Conservation (phyloP, 1,140 invertebrate species). For the Bicyclus anynana region DNA sequence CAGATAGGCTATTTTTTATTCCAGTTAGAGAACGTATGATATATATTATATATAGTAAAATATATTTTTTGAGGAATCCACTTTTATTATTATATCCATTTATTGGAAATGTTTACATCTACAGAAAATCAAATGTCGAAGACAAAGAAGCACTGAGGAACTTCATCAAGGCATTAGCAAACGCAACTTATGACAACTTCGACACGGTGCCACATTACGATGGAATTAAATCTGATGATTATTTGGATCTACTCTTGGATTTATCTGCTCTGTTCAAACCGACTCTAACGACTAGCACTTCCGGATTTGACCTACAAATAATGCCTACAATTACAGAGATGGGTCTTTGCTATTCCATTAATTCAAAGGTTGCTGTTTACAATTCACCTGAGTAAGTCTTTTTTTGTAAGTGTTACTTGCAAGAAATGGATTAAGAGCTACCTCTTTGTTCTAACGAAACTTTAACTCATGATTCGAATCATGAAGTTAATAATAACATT, state of each 20-base stretch:
- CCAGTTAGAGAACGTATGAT: no score
- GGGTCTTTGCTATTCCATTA: slow-evolving; percentile 82
- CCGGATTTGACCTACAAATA: slow-evolving; percentile 71
- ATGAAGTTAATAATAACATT: no score
- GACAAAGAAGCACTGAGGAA: slow-evolving; percentile 73
- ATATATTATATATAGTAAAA: no score
- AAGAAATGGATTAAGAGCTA: no score
- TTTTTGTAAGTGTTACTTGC: no score
- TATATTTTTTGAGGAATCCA: no score
- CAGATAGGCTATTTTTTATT: no score
- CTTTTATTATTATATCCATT: no score
- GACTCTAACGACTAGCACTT: slow-evolving; percentile 75
- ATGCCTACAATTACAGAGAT: slow-evolving; percentile 80
- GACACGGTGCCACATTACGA: slow-evolving; percentile 73
- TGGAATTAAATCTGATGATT: slow-evolving; percentile 72
- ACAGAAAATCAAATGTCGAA: slow-evolving; percentile 55
- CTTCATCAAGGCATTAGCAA: slow-evolving; percentile 77
- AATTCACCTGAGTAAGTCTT: slow-evolving; percentile 80
- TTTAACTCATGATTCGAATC: no score
- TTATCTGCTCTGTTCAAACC: slow-evolving; percentile 78
- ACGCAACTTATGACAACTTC: slow-evolving; percentile 79
- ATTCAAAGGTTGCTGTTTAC: slow-evolving; percentile 80
- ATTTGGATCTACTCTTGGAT: slow-evolving; percentile 77
- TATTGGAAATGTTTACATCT: not conserved
- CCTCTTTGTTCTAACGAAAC: no score